phyloP scores from a whole-genome alignment of 2,113 vertebrate species.

The Leptobrachium leishanense region DNA sequence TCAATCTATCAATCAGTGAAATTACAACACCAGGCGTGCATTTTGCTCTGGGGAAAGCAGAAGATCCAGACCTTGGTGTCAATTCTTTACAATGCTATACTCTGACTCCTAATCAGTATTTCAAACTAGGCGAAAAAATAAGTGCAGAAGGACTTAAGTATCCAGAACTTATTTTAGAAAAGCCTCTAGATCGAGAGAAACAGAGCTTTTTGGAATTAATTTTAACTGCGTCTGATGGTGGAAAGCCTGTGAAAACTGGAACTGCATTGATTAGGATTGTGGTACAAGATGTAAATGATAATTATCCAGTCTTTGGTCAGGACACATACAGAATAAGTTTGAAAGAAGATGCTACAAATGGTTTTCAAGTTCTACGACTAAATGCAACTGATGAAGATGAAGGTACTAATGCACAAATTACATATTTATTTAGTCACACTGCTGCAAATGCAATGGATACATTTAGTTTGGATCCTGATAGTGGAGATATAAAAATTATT shows the following conservation, averaged over 20 bases:
- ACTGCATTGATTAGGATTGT: slow-evolving; percentile 59
- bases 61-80: slow-evolving; percentile 68
- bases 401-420: slow-evolving; percentile 55
- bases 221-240: slow-evolving; percentile 61
- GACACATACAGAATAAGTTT: slow-evolving; percentile 58
- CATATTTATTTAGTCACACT: slow-evolving; percentile 45
- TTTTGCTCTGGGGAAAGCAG: slow-evolving; percentile 67
- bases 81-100: slow-evolving; percentile 53
- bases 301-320: slow-evolving; percentile 65
- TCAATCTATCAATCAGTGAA: slow-evolving; percentile 67
- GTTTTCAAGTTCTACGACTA: slow-evolving; percentile 53
- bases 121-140: slow-evolving; percentile 53
- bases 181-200: slow-evolving; percentile 62
- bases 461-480: slow-evolving; percentile 41
- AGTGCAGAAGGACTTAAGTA: slow-evolving; percentile 52
- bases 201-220: slow-evolving; percentile 52
- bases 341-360: slow-evolving; percentile 55
- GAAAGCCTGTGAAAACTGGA: slow-evolving; percentile 57
- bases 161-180: slow-evolving; percentile 64
- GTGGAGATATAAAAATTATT: background rate
- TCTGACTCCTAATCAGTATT: slow-evolving; percentile 58
- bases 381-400: slow-evolving; percentile 63
- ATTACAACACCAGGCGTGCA: slow-evolving; percentile 60
- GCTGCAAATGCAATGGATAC: background rate
- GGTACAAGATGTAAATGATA: slow-evolving; percentile 71